phyloP scores from a whole-genome alignment of 2,888 invertebrate genomes.

The Oligia latruncula region DNA sequence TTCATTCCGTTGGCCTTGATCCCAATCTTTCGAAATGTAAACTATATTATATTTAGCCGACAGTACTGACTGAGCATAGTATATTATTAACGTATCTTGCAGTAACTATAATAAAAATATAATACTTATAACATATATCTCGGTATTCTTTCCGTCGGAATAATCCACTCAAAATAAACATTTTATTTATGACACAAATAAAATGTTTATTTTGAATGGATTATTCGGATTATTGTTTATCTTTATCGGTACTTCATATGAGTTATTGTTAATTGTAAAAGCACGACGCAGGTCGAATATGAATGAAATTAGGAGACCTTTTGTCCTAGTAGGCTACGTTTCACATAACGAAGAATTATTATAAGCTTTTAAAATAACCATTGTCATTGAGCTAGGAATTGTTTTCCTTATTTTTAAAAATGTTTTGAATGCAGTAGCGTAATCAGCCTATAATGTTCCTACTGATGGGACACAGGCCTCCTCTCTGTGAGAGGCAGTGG shows the following conservation, averaged over 20 bases:
- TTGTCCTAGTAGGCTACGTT: neutral
- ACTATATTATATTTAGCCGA: no score
- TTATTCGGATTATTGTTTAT: slow-evolving; percentile 28
- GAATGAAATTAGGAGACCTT: slow-evolving; percentile 9
- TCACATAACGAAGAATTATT: neutral
- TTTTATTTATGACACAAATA: neutral
- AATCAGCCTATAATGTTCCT: neutral
- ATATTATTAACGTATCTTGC: neutral
- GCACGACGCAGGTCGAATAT: slow-evolving; percentile 20
- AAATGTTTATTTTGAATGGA: slow-evolving; percentile 12
- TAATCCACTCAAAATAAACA: neutral
- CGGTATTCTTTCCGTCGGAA: neutral
- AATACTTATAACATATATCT: neutral
- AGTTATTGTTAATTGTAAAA: slow-evolving; percentile 40
- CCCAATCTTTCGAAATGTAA: no score
- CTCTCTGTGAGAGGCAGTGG: no score
- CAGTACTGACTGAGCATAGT: neutral
- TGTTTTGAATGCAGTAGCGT: neutral
- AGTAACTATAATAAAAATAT: neutral
- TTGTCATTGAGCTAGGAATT: neutral
- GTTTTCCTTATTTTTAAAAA: neutral
- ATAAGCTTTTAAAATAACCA: no score
- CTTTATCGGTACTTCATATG: slow-evolving; percentile 36
- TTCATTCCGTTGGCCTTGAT: no score
- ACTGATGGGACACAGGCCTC: neutral